Percentiles rank a stretch among this genome's conserved stretches.
Evolutionary conservation across 2,797 vertebrate genomes (phyloP).

Genomic region (Sebastes taczanowskii): DNA sequence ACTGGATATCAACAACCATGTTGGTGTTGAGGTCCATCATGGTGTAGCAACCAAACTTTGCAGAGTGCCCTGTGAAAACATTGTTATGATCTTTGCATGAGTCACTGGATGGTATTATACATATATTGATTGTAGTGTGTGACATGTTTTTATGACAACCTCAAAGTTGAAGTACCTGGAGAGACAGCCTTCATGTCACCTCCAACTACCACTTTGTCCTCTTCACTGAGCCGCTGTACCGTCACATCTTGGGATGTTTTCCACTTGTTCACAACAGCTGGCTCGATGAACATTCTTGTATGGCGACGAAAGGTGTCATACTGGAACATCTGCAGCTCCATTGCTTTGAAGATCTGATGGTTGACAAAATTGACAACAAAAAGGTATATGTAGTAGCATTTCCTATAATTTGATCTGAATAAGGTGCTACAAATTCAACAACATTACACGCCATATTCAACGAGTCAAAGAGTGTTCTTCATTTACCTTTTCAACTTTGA

Average conservation of each 20-base stretch:
- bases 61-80: not conserved
- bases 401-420: not conserved
- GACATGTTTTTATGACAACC: not conserved
- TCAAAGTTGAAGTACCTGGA: not conserved
- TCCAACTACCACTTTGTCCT: not conserved
- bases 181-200: slow-evolving; percentile 2
- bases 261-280: slow-evolving; percentile 25
- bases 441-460: not conserved
- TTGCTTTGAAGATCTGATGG: not conserved
- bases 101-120: not conserved
- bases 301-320: not conserved
- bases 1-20: not conserved
- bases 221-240: not conserved
- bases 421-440: not conserved
- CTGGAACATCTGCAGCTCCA: not conserved
- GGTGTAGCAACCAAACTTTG: not conserved
- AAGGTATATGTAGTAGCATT: not conserved
- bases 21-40: not conserved
- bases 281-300: not conserved
- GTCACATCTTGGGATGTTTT: not conserved
- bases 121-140: not conserved
- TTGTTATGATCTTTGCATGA: not conserved
- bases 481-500: slow-evolving; percentile 12
- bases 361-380: not conserved
- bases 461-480: not conserved